A percentile compares a stretch with the other conserved stretches of the same genome.
Evolutionary conservation across 2,113 vertebrate species (phyloP).

Genomic region (Montifringilla adamsi): DNA sequence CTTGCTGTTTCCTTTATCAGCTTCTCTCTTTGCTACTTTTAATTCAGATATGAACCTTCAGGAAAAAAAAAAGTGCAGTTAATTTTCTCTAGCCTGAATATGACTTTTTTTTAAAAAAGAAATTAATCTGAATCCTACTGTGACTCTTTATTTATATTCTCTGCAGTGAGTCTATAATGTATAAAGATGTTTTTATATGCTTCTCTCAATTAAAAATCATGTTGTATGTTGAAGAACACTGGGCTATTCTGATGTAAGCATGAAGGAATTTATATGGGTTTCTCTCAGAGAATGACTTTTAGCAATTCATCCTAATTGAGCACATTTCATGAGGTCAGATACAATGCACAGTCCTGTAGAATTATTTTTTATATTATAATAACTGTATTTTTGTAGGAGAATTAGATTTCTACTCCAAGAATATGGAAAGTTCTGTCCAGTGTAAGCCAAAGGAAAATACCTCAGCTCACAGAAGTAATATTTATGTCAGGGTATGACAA

Average conservation of each 20-base stretch:
- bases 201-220: not conserved
- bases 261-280: not conserved
- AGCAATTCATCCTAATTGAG: not conserved
- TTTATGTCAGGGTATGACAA: not conserved
- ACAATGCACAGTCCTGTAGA: not conserved
- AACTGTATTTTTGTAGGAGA: not conserved
- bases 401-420: not conserved
- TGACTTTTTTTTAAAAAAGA: not conserved
- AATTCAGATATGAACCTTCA: not conserved
- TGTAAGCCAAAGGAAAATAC: not conserved
- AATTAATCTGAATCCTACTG: not conserved
- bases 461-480: not conserved
- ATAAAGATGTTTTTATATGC: not conserved
- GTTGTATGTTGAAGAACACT: not conserved
- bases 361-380: not conserved
- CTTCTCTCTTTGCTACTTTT: not conserved
- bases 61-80: not conserved
- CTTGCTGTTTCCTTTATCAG: slow-evolving; percentile 15
- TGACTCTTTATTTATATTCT: not conserved
- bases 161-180: not conserved
- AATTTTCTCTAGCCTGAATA: not conserved
- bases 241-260: not conserved
- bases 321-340: not conserved
- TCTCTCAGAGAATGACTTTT: not conserved
- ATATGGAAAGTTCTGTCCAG: not conserved